Percentiles rank a stretch among this genome's conserved stretches.
Evolutionary conservation across 2,113 vertebrate species (phyloP).

Genomic region (Petrocephalus microphthalmus): DNA sequence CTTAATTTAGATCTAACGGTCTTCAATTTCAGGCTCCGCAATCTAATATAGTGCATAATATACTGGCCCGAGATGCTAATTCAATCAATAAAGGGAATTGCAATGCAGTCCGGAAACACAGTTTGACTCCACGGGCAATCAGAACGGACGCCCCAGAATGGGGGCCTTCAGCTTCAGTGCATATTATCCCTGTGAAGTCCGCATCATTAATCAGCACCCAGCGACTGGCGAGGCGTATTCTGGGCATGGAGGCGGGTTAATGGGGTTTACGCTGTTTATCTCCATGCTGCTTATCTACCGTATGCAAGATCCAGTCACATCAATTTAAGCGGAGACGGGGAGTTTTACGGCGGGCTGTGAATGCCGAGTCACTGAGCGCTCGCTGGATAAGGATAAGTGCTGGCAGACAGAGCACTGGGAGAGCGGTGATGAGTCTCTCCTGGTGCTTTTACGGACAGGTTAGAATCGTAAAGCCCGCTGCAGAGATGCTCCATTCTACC

Average conservation of each 20-base stretch:
- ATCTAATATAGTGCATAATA: slow-evolving; percentile 2
- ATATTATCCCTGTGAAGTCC: background rate
- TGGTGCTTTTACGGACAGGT: background rate
- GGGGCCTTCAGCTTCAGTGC: background rate
- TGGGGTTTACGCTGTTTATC: slow-evolving; percentile 46
- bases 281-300: slow-evolving; percentile 25
- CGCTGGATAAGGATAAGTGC: background rate
- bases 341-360: background rate
- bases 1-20: background rate
- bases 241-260: slow-evolving; percentile 40
- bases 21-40: slow-evolving; percentile 1
- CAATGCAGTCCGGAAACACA: background rate
- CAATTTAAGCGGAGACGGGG: slow-evolving; percentile 10
- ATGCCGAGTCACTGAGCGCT: background rate
- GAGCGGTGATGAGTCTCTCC: background rate
- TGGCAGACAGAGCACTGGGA: background rate
- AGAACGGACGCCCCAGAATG: background rate
- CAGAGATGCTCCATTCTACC: background rate
- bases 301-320: slow-evolving; percentile 26
- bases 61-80: background rate
- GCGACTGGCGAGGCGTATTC: slow-evolving; percentile 36
- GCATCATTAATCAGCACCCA: slow-evolving; percentile 54
- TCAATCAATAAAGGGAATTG: background rate
- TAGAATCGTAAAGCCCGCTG: background rate
- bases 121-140: background rate